Conservation (phyloP, 2,888 invertebrate genomes). For the Trichogramma evanescens region DNA sequence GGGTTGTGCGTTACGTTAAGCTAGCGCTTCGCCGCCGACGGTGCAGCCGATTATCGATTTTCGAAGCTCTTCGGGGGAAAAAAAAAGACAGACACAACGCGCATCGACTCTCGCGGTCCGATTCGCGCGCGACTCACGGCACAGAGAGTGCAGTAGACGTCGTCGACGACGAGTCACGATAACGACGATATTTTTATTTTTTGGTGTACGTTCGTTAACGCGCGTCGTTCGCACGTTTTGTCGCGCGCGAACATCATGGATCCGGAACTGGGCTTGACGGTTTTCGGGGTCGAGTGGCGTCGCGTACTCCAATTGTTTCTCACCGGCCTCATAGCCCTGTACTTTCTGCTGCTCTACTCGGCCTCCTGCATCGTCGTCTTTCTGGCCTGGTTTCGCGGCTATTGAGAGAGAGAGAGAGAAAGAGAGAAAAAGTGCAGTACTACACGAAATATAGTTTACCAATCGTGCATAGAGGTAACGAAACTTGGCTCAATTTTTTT, state of each 20-base stretch:
- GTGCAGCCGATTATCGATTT: conserved; percentile 36
- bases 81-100: not conserved
- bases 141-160: not conserved
- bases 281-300: conserved; percentile 20
- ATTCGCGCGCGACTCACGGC: not conserved
- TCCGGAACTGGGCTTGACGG: conserved; percentile 2
- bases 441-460: too few species aligned
- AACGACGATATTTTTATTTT: too few species aligned
- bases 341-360: conserved; percentile 40
- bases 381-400: conserved; percentile 33
- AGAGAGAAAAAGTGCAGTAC: too few species aligned
- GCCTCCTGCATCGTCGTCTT: conserved; percentile 33
- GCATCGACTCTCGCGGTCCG: not conserved
- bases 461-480: too few species aligned
- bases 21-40: not conserved
- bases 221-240: conserved; percentile 4
- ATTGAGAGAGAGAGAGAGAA: conserved; percentile 5
- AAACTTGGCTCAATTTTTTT: too few species aligned
- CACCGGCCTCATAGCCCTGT: conserved; percentile 36
- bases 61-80: conserved; percentile 29
- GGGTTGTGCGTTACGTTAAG: not conserved
- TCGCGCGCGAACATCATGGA: conserved; percentile 12
- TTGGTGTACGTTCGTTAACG: too few species aligned
- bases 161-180: too few species aligned
- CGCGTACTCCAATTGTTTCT: conserved; percentile 36